These are phyloP conservation scores for Crossocerus cetratus DNA, from an alignment of 2,888 invertebrate genomes.

Conservation along the genomic window DNA sequence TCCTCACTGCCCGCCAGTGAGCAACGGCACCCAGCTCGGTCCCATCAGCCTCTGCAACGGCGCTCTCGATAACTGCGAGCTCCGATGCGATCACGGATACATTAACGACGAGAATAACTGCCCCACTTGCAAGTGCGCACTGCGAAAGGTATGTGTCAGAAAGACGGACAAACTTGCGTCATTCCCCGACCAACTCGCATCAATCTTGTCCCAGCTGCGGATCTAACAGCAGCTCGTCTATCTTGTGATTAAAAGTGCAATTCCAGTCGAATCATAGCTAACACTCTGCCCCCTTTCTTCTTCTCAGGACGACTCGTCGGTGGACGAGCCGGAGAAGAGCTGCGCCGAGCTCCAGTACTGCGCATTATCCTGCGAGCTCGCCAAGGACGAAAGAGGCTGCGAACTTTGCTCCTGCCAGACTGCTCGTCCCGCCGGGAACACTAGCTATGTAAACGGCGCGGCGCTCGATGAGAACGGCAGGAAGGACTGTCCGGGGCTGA, in stretches of 20 bases:
- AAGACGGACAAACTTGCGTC: not conserved
- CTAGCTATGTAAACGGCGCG: constrained; percentile 24
- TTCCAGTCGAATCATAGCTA: not conserved
- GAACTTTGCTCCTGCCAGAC: constrained; percentile 64
- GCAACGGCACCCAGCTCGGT: constrained; percentile 30
- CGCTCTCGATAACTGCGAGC: constrained; percentile 57
- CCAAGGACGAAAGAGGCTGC: constrained; percentile 66
- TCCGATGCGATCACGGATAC: constrained; percentile 63
- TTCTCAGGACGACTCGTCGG: constrained; percentile 29
- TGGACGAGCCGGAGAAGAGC: constrained; percentile 39
- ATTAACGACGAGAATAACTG: constrained; percentile 56
- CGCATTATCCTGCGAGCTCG: constrained; percentile 58
- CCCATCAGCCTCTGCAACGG: constrained; percentile 39
- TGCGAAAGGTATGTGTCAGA: constrained; percentile 37
- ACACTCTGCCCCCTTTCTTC: not conserved
- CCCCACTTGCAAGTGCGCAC: constrained; percentile 63
- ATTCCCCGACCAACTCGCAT: no score
- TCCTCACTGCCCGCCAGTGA: constrained; percentile 61
- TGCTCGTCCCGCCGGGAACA: constrained; percentile 16
- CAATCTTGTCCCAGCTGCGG: no score
- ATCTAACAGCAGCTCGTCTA: no score
- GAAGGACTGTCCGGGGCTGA: constrained; percentile 64
- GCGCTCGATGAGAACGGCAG: constrained; percentile 42
- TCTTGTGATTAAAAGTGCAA: no score
- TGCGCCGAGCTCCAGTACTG: constrained; percentile 64